Percentiles rank a stretch among this genome's conserved stretches.
phyloP scores from a whole-genome alignment of 2,113 vertebrate genomes.

The Calyptomena viridis region DNA sequence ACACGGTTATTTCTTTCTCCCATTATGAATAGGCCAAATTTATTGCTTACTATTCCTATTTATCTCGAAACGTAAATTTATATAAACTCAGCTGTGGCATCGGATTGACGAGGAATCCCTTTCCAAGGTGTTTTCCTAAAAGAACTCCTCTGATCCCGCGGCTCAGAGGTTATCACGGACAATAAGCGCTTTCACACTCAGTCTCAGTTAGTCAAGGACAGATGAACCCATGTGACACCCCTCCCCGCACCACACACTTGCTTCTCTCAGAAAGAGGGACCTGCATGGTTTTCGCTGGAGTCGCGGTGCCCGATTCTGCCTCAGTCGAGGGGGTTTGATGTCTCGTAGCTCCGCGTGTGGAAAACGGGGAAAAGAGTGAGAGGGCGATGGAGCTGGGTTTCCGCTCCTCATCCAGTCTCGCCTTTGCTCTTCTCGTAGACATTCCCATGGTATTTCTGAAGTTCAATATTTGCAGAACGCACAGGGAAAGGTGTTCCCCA shows the following conservation, averaged over 20 bases:
- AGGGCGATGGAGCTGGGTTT: neutral
- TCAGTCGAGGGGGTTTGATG: rapidly evolving
- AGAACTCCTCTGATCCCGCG: neutral
- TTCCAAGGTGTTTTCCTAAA: neutral
- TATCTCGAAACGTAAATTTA: neutral
- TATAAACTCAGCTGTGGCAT: neutral
- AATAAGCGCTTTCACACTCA: conserved; percentile 11
- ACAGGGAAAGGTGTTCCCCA: neutral
- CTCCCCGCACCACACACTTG: neutral
- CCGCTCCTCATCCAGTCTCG: neutral
- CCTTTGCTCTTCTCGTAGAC: neutral
- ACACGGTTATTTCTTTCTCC: neutral
- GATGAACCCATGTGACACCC: neutral
- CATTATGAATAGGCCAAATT: neutral
- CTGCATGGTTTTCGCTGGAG: rapidly evolving
- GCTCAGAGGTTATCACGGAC: neutral
- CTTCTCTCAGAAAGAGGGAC: neutral
- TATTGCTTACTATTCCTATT: neutral
- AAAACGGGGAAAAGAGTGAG: neutral
- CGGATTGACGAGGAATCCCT: neutral
- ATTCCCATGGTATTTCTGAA: neutral
- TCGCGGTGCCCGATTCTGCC: neutral
- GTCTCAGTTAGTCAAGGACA: neutral
- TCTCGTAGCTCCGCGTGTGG: rapidly evolving
- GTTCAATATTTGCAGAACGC: neutral